Evolutionary conservation across 2,113 vertebrate species (phyloP).

Genomic region (Amphilophus citrinellus): DNA sequence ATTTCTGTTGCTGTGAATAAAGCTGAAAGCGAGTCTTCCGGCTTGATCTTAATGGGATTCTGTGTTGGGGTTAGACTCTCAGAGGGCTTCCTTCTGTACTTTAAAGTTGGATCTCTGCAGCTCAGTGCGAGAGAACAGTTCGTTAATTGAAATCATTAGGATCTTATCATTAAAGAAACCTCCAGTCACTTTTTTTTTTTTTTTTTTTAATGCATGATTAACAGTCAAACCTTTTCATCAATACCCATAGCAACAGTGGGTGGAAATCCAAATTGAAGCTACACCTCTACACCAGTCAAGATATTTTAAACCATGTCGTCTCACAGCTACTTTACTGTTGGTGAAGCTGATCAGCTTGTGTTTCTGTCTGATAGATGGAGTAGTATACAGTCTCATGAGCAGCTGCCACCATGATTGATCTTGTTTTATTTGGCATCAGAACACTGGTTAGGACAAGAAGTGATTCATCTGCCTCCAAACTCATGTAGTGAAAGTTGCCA

Average conservation of each 20-base stretch:
- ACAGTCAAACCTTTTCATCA: not conserved
- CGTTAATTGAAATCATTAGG: constrained; percentile 16
- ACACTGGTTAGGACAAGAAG: not conserved
- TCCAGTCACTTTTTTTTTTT: not conserved
- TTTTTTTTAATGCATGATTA: not conserved
- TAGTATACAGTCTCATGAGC: not conserved
- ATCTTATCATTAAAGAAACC: constrained; percentile 18
- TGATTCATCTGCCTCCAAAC: not conserved
- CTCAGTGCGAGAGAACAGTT: constrained; percentile 25
- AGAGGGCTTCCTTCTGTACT: constrained; percentile 8
- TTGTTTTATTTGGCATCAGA: constrained; percentile 5
- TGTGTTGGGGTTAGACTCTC: constrained; percentile 5
- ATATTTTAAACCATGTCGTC: not conserved
- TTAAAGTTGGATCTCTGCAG: constrained; percentile 8
- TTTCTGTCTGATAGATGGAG: constrained; percentile 6
- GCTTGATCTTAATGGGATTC: not conserved
- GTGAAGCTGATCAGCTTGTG: not conserved
- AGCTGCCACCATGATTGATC: constrained; percentile 25
- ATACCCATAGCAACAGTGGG: not conserved
- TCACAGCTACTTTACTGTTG: not conserved
- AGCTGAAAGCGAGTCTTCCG: not conserved
- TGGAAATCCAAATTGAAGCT: not conserved
- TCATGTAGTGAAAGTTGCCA: constrained; percentile 17
- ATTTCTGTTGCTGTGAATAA: not conserved
- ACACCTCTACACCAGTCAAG: not conserved